Evolutionary conservation across 2,113 vertebrate genomes (phyloP), one percentile per base, ranked within the genome.

Genomic region (Chascanopsetta lugubris): DNA sequence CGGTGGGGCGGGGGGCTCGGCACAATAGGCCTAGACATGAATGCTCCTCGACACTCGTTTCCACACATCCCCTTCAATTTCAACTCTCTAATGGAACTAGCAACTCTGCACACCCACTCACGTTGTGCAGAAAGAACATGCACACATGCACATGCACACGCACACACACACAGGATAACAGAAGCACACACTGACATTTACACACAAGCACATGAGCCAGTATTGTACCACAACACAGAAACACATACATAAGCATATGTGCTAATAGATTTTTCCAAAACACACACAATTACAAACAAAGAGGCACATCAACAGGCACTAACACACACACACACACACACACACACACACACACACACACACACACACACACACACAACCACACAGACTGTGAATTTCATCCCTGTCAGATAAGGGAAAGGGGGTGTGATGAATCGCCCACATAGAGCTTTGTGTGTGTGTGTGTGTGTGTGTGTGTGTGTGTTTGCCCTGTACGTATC

Each of bases 11-110:
- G 36, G 36, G 53, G 67, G 72, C 51, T 65, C 48, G 69, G 71
- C 79, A 90, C 87, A 90, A 89, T 84, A 63, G 80, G 81, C 86
- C 83, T 57, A 71, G 79, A 87, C 83, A 80, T 86, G 85, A 90
- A 90, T 85, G 89, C 86, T 85, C 72, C 69, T 80, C 80, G 67
- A 88, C 80, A 81, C 78, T 87, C 82, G 63, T 85, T 87, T 87
- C 84, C 77, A 85, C 85, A 91, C 86, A 87, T 86, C 86, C 82
- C 77, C 84, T 86, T 89, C 89, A 87, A 89, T 91, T 87, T 88
- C 82, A 81, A 87, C 75, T 85, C 87, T 82, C 83, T 88, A 91
- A 91, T 90, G 80, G 77, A 81, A 83, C 61, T 75, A 82, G 79
- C 64, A 64, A 77, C 72, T 82, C 70, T 75, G 60, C 0, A 57